Evolutionary conservation across 2,113 vertebrate genomes (phyloP).

Genomic region (Charadrius vociferus): DNA sequence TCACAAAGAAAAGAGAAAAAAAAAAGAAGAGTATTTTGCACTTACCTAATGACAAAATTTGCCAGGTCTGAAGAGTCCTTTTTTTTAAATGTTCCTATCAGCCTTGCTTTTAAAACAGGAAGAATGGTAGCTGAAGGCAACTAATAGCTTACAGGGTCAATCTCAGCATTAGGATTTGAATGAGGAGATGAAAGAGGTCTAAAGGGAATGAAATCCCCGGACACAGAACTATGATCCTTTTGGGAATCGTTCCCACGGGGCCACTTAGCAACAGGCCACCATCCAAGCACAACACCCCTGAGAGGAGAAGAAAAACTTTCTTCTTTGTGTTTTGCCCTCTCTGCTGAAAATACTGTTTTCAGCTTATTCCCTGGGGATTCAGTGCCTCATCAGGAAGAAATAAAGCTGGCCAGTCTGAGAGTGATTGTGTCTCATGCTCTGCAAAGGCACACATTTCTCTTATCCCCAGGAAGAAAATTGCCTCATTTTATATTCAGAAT

Average conservation of each 20-base stretch:
- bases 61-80: not conserved
- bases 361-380: slow-evolving; percentile 7
- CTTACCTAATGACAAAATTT: slow-evolving; percentile 35
- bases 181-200: slow-evolving; percentile 44
- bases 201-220: slow-evolving; percentile 22
- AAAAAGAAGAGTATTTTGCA: not conserved
- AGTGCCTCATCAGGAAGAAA: slow-evolving; percentile 48
- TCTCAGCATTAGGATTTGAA: slow-evolving; percentile 35
- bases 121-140: slow-evolving; percentile 38
- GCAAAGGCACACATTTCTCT: slow-evolving; percentile 48
- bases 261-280: slow-evolving; percentile 64
- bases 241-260: slow-evolving; percentile 29
- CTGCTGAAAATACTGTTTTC: slow-evolving; percentile 22
- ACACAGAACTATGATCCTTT: slow-evolving; percentile 23
- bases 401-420: slow-evolving; percentile 29
- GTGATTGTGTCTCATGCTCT: slow-evolving; percentile 35
- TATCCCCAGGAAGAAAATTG: slow-evolving; percentile 56
- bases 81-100: not conserved
- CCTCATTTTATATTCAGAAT: slow-evolving; percentile 59
- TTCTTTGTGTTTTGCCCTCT: slow-evolving; percentile 30
- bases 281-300: slow-evolving; percentile 29
- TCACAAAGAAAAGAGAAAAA: not conserved
- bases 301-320: slow-evolving; percentile 32
- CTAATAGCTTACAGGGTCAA: slow-evolving; percentile 38
- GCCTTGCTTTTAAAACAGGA: slow-evolving; percentile 12